Evolutionary conservation across 2,797 vertebrate species (phyloP).

Genomic region (Okamejei kenojei): DNA sequence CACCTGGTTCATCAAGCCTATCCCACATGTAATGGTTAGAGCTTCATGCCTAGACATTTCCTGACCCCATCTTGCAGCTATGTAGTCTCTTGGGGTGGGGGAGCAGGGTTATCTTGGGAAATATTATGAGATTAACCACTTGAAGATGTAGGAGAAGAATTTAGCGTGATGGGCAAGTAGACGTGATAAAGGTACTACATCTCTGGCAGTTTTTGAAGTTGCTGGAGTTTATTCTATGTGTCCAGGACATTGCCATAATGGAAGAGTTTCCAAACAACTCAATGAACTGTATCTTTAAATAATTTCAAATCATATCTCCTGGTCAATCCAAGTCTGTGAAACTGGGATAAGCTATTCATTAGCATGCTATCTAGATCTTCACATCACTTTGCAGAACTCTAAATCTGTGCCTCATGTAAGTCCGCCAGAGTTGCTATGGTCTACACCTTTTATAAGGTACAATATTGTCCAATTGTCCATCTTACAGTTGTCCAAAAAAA

Average conservation of each 20-base stretch:
- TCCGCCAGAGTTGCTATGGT: neutral
- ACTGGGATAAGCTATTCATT: neutral
- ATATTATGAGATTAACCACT: too few relatives aligned
- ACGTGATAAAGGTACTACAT: neutral
- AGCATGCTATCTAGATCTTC: too few relatives aligned
- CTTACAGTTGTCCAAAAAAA: neutral
- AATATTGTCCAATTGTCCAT: too few relatives aligned
- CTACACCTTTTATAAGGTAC: neutral
- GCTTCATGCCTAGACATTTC: neutral
- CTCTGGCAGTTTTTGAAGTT: neutral
- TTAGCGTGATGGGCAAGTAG: too few relatives aligned
- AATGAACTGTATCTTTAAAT: neutral
- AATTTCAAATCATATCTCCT: neutral
- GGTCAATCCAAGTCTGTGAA: neutral
- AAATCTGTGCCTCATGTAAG: neutral
- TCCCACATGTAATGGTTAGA: neutral
- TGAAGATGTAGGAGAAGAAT: too few relatives aligned
- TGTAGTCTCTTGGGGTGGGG: neutral
- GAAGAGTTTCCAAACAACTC: neutral
- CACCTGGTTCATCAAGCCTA: neutral
- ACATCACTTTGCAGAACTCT: neutral
- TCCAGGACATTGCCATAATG: neutral
- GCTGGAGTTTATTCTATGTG: neutral
- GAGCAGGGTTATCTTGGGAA: neutral
- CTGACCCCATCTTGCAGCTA: neutral